Conservation (phyloP, 2,113 vertebrate genomes). For the Xiphophorus couchianus region DNA sequence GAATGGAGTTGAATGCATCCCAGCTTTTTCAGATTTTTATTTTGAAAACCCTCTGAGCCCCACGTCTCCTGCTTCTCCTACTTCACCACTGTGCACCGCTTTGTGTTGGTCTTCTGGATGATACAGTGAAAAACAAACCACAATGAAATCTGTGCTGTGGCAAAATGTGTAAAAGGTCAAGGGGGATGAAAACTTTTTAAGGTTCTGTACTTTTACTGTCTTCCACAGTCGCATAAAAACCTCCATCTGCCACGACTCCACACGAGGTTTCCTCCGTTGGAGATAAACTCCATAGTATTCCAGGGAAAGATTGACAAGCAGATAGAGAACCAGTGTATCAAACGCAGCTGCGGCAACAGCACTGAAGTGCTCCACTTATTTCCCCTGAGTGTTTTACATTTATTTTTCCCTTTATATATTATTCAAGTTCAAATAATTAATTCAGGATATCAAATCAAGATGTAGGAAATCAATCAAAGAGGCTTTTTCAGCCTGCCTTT, state of each 20-base stretch:
- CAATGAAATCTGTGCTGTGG: background rate
- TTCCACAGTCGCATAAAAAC: background rate
- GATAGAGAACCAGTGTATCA: constrained; percentile 51
- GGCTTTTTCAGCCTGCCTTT: constrained; percentile 76
- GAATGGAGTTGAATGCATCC: no score
- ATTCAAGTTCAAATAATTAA: constrained; percentile 86
- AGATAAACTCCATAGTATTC: constrained; percentile 29
- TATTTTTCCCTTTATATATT: constrained; percentile 85
- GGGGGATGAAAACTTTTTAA: background rate
- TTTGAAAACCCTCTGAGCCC: no score
- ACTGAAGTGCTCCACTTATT: constrained; percentile 64
- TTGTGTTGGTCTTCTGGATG: no score
- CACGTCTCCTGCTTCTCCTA: no score
- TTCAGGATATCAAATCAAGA: constrained; percentile 88
- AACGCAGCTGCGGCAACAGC: constrained; percentile 29
- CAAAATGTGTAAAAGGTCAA: background rate
- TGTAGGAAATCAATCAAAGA: constrained; percentile 84
- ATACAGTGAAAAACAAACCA: background rate
- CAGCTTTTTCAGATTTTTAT: no score
- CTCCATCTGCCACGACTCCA: background rate
- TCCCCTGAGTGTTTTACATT: constrained; percentile 78
- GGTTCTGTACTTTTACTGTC: background rate
- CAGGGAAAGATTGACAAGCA: constrained; percentile 61
- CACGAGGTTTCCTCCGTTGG: background rate
- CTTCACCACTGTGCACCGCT: no score